Conservation (phyloP, 2,113 vertebrate species). For the Naja naja region DNA sequence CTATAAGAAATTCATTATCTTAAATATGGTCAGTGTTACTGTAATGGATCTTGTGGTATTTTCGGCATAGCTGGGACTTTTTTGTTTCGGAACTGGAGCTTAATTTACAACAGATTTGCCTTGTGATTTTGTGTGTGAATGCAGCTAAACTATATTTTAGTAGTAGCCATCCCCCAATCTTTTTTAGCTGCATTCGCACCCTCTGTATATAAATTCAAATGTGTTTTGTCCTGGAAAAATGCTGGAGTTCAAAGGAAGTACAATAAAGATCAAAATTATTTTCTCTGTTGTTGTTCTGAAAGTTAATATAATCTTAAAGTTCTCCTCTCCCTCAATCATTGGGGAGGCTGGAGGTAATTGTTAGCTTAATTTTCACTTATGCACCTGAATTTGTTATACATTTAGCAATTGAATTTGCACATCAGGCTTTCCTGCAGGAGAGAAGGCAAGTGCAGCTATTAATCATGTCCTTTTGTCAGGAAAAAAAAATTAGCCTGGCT, state of each 20-base stretch:
- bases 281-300: constrained; percentile 18
- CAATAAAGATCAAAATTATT: constrained; percentile 22
- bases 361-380: constrained; percentile 58
- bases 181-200: too few species aligned
- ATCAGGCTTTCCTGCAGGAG: constrained; percentile 25
- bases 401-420: constrained; percentile 37
- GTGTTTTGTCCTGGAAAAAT: neutral
- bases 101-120: neutral
- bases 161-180: too few species aligned
- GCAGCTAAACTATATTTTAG: neutral
- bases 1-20: neutral
- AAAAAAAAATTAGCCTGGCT: constrained; percentile 30
- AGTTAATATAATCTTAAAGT: constrained; percentile 8
- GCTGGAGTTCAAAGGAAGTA: neutral
- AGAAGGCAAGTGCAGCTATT: neutral
- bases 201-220: constrained; percentile 23
- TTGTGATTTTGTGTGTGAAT: neutral
- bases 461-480: neutral
- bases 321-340: neutral
- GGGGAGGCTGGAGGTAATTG: neutral
- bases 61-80: neutral
- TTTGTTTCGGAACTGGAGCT: neutral
- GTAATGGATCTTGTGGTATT: neutral
- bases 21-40: neutral
- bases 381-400: constrained; percentile 30